Conservation (phyloP, 2,797 vertebrate genomes). For the Rhincodon typus region DNA sequence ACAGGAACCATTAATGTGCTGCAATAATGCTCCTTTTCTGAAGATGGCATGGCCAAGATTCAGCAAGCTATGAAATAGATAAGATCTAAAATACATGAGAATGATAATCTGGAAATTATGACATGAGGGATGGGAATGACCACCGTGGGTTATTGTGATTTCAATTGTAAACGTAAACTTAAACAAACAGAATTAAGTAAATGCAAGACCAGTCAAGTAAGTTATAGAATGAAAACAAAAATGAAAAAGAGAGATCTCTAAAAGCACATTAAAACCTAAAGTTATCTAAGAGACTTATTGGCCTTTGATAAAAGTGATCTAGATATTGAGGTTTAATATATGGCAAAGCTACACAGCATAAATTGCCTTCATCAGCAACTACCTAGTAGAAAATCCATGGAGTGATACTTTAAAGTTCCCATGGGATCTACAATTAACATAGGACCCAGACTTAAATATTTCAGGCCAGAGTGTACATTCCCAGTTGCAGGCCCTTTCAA, state of each 20-base stretch:
- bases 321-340: background rate
- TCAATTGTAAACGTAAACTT: background rate
- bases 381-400: background rate
- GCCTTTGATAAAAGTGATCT: background rate
- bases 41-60: background rate
- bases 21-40: background rate
- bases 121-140: background rate
- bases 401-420: background rate
- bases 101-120: background rate
- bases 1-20: background rate
- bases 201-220: background rate
- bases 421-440: background rate
- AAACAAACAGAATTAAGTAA: background rate
- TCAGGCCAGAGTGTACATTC: background rate
- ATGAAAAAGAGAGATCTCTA: background rate
- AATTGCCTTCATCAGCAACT: background rate
- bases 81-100: background rate
- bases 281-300: background rate
- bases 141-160: no score
- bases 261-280: no score
- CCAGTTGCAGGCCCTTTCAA: background rate
- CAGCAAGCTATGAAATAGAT: background rate
- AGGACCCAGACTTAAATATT: background rate
- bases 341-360: background rate
- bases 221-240: background rate